A percentile compares a stretch with the other conserved stretches of the same genome.
Evolutionary conservation across 2,888 invertebrate genomes (phyloP).

Genomic region (Thysanoteuthis rhombus): DNA sequence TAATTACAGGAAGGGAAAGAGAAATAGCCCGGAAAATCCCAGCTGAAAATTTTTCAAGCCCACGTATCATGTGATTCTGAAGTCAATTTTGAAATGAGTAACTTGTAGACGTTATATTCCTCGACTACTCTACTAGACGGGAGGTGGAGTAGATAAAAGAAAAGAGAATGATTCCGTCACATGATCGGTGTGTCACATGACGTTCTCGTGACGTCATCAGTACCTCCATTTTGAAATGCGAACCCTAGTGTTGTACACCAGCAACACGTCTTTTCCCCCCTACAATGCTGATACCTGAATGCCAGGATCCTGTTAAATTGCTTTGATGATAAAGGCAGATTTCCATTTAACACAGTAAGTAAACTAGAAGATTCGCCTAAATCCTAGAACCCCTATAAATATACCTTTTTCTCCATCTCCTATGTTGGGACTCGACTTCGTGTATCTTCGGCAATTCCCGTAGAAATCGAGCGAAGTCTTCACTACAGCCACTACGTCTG

Average conservation of each 20-base stretch:
- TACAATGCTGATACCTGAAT: slow-evolving; percentile 12
- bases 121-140: not conserved
- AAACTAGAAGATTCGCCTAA: not conserved
- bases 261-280: not conserved
- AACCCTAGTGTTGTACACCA: not conserved
- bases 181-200: not conserved
- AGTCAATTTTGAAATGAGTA: not conserved
- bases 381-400: no score
- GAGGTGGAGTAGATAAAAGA: not conserved
- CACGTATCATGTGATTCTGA: not conserved
- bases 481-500: not conserved
- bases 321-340: not conserved
- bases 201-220: not conserved
- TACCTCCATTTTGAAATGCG: not conserved
- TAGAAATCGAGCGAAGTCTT: not conserved
- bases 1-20: not conserved
- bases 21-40: not conserved
- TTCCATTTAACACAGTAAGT: not conserved
- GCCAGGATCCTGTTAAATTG: not conserved
- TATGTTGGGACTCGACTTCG: not conserved
- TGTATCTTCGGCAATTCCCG: not conserved
- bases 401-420: no score
- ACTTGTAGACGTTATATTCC: not conserved
- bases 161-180: not conserved
- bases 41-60: not conserved